Evolutionary conservation across 2,113 vertebrate species (phyloP).

Genomic region (Anser cygnoides): DNA sequence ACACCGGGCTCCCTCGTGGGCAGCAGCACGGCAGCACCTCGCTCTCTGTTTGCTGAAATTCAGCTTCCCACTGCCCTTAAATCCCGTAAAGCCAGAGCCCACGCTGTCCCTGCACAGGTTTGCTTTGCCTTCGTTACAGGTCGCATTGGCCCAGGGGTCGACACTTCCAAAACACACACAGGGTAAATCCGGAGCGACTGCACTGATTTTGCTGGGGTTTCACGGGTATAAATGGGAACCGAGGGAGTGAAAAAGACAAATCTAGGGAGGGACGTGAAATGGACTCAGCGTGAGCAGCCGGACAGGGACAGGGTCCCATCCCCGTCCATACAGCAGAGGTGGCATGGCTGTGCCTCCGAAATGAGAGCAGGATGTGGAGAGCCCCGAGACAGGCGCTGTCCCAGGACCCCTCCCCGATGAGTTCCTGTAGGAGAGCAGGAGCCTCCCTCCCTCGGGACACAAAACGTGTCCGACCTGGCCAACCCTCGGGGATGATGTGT

Average conservation of each 20-base stretch:
- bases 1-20: background rate
- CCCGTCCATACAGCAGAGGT: background rate
- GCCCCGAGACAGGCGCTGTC: fast-evolving
- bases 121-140: background rate
- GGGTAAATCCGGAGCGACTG: fast-evolving
- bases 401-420: background rate
- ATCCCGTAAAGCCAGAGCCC: background rate
- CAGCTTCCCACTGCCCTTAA: background rate
- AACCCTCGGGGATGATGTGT: background rate
- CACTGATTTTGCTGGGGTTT: background rate
- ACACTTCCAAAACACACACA: fast-evolving
- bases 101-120: fast-evolving
- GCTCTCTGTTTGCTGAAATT: background rate
- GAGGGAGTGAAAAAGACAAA: background rate
- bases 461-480: background rate
- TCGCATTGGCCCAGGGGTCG: fast-evolving
- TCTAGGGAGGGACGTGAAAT: background rate
- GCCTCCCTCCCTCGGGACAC: background rate
- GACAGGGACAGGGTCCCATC: background rate
- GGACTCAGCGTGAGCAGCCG: background rate
- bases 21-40: background rate
- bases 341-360: background rate
- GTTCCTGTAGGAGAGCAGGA: background rate
- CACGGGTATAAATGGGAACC: fast-evolving
- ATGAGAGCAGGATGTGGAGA: background rate